Evolutionary conservation across 2,113 vertebrate species (phyloP).

Genomic region (Mobula hypostoma): DNA sequence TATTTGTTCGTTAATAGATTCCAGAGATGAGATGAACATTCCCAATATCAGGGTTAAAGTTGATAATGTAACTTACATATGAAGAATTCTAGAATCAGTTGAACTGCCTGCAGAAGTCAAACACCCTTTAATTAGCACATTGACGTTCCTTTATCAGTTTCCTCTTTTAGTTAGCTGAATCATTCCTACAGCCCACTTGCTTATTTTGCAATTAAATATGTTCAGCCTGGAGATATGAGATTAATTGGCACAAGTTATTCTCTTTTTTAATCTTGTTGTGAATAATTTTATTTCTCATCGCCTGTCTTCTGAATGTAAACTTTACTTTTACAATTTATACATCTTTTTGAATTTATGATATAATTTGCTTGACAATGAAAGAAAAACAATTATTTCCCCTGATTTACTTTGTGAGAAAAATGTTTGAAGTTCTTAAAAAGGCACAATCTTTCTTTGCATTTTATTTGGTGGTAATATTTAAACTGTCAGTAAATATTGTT

Average conservation of each 20-base stretch:
- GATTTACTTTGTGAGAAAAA: not conserved
- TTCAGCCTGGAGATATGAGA: not conserved
- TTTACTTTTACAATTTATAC: not conserved
- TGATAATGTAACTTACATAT: too few species aligned
- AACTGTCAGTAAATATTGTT: not conserved
- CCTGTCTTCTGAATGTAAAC: not conserved
- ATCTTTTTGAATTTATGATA: not conserved
- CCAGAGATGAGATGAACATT: not conserved
- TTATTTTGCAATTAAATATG: too few species aligned
- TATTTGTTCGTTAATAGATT: not conserved
- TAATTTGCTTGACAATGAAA: not conserved
- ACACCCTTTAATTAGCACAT: too few species aligned
- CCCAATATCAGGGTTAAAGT: not conserved
- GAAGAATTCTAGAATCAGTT: too few species aligned
- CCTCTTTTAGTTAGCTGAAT: too few species aligned
- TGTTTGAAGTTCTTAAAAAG: not conserved
- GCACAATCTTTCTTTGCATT: not conserved
- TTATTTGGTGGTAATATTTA: not conserved
- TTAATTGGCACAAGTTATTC: not conserved
- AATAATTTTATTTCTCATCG: not conserved
- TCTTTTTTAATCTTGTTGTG: not conserved
- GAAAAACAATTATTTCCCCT: not conserved
- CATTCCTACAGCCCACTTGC: too few species aligned
- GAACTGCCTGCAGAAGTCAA: too few species aligned
- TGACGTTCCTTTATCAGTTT: too few species aligned